Evolutionary conservation across 2,113 vertebrate genomes (phyloP), one percentile per base, ranked within the genome.

Genomic region (Bos javanicus): DNA sequence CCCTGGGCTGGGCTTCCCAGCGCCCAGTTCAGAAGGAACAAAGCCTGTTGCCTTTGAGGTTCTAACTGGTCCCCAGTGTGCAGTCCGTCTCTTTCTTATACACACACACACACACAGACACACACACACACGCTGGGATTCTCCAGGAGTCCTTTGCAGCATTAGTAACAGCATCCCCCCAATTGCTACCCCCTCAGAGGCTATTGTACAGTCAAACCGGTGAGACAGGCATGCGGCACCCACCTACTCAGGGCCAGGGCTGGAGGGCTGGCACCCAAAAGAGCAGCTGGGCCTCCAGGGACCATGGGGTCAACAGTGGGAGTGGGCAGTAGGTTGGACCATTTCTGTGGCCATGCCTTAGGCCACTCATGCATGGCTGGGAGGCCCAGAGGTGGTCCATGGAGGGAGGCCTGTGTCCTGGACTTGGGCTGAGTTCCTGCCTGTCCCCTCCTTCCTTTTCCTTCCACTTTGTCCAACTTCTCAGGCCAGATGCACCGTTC

Each of bases 141-240:
- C 90, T 64, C n/a, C 19, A 25, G 8, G 48, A 95, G 19, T 46
- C 28, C 43, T 56, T 7, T 62, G 78, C 67, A 67, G 15, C 7
- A 0, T 46, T 62, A 36, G 3, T 50, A 36, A 9, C 7, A 76
- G 39, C 3, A 2, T 33, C 16, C 36, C 6, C 81, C 33, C 4
- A 5, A 8, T 28, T 6, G 21, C 23, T 36, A 88, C 36, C 13
- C n/a, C 4, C 43, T 59, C 13, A 25, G 25, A 84, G 50, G 46
- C 74, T 56, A 50, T 59, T 56, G 54, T n/a, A 11, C 6, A 5
- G 64, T 74, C 21, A 36, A 30, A 25, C 26, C 15, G 0, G 0
- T 3, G 3, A 54, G 78, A 28, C 57, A 39, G 4, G 57, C 81
- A 28, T 33, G 48, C 1, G 2, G 33, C n/a, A 13, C 30, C n/a